Evolutionary conservation across 35 echinoderm and acorn worm species (phyloP), one percentile per base, ranked within the genome.

Genomic region (Amphiura filiformis): DNA sequence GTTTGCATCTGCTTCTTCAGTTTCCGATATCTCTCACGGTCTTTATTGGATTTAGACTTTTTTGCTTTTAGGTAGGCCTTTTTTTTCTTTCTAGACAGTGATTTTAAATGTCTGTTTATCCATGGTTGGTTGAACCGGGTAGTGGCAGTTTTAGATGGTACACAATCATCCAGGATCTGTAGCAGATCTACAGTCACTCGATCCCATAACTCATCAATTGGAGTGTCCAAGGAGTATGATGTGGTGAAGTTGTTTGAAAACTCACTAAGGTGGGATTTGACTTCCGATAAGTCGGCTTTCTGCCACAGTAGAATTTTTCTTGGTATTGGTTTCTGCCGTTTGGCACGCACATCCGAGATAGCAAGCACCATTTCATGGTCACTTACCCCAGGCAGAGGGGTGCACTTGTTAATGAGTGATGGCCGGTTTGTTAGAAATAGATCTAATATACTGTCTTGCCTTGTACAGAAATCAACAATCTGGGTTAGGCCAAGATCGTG

Each of bases 381-480:
- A 32, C 81, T 47, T 0, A 78, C 40, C 11, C 81, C 81, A 31
- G 88, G 57, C 14, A 77, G 32, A 34, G 81, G 32, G 26, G 11
- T 23, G 34, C 81, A 90, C 22, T 65, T n/a, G n/a, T 49, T 76
- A 12, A 90, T 26, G 20, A 77, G 35, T 9, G 47, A 39, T n/a
- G 42, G 78, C 37, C n/a, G n/a, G 81, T 82, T 89, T 34, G 87
- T 82, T 4, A 89, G 22, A 56, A 82, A 82, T 44, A 90, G n/a
- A 34, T 90, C 81, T 7, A 90, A 65, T 44, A 65, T 84, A 36
- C 75, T 90, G 38, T 76, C 32, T 34, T 20, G 1, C 76, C 88
- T 83, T 26, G 88, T 90, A 39, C 81, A 81, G 17, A 89, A 89
- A 34, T 30, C n/a, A n/a, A 89, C 87, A 81, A 38, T 61, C 28